Percentiles rank a stretch among this genome's conserved stretches.
phyloP scores from a whole-genome alignment of 1,140 invertebrate genomes.

The Scaptomyza pallida region DNA sequence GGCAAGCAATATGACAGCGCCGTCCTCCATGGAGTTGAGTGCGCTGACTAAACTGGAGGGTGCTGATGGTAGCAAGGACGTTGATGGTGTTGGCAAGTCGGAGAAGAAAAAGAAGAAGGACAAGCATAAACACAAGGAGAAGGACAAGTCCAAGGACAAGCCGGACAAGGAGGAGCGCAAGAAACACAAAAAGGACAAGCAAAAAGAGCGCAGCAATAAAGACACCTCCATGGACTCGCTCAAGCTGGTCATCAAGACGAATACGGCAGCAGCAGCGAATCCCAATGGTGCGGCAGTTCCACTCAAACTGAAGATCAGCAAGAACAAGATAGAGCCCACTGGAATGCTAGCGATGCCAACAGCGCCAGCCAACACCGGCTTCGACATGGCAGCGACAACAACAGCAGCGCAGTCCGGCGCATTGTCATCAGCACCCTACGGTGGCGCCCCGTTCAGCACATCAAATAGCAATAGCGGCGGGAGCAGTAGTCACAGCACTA shows the following conservation, averaged over 20 bases:
- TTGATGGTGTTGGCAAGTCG: slow-evolving; percentile 49
- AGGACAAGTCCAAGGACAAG: slow-evolving; percentile 86
- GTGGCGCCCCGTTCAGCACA: slow-evolving; percentile 34
- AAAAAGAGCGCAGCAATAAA: slow-evolving; percentile 85
- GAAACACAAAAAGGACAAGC: slow-evolving; percentile 87
- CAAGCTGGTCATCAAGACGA: slow-evolving; percentile 67
- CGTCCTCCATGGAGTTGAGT: slow-evolving; percentile 48
- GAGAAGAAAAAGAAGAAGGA: slow-evolving; percentile 88
- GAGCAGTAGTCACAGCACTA: slow-evolving; percentile 44
- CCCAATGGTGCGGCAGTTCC: slow-evolving; percentile 58
- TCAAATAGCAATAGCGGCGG: slow-evolving; percentile 39
- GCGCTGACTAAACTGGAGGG: slow-evolving; percentile 45
- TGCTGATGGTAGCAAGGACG: slow-evolving; percentile 83
- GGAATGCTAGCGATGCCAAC: slow-evolving; percentile 42
- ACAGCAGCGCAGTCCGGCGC: neutral
- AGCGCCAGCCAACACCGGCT: slow-evolving; percentile 16
- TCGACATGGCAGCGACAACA: slow-evolving; percentile 19
- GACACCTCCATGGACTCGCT: slow-evolving; percentile 72
- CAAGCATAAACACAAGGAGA: slow-evolving; percentile 88
- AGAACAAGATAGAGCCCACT: slow-evolving; percentile 84
- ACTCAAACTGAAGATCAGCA: slow-evolving; percentile 88
- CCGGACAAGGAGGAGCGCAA: slow-evolving; percentile 86
- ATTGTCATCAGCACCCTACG: slow-evolving; percentile 22
- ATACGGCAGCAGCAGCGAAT: slow-evolving; percentile 23
- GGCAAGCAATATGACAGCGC: neutral